These are phyloP conservation scores for Drosophila buzzatii DNA, from an alignment of 2,888 invertebrate genomes.

Conservation along the genomic window DNA sequence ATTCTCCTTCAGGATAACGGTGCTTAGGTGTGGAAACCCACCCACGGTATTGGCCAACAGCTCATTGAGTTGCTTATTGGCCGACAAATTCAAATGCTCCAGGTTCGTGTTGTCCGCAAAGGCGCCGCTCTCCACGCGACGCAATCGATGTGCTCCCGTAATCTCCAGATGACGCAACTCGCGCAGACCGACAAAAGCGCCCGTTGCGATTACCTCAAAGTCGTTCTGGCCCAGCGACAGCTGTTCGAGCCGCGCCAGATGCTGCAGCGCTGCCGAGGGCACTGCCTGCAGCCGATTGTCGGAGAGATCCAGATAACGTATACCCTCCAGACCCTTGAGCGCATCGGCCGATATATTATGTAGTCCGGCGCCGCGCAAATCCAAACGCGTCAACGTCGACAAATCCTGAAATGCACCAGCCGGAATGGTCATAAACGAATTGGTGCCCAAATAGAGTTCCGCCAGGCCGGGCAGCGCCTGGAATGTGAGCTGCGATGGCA, in stretches of 20 bases:
- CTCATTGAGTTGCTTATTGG: constrained; percentile 90
- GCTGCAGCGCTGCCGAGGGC: constrained; percentile 91
- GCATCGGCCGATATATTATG: constrained; percentile 92
- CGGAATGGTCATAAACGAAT: constrained; percentile 91
- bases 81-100: constrained; percentile 90
- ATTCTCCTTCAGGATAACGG: constrained; percentile 92
- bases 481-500: constrained; percentile 90
- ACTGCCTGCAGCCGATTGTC: constrained; percentile 91
- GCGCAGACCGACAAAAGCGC: constrained; percentile 91
- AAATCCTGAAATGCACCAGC: constrained; percentile 92
- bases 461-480: constrained; percentile 91
- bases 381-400: constrained; percentile 90
- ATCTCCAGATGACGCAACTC: constrained; percentile 92
- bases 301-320: constrained; percentile 91
- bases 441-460: constrained; percentile 93
- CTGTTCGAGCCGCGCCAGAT: constrained; percentile 91
- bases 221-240: constrained; percentile 93
- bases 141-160: constrained; percentile 91
- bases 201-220: constrained; percentile 89
- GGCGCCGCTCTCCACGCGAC: constrained; percentile 91
- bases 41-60: constrained; percentile 92
- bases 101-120: constrained; percentile 93
- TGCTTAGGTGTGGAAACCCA: constrained; percentile 92
- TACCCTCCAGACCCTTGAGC: constrained; percentile 90
- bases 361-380: constrained; percentile 92